Conservation (phyloP, 2,113 vertebrate genomes). For the Cephalopterus ornatus region DNA sequence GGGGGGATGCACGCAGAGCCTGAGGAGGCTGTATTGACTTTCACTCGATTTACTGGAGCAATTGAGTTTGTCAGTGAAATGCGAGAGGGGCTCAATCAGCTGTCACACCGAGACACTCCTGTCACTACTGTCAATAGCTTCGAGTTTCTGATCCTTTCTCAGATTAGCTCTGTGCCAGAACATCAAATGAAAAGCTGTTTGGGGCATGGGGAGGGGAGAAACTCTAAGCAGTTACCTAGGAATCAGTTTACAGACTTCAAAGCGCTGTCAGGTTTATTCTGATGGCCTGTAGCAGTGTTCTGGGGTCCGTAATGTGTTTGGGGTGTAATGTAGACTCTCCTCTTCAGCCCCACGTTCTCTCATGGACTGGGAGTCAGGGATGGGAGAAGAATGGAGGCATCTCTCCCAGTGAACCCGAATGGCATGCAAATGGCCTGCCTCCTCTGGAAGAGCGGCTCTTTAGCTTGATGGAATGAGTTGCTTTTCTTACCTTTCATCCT, state of each 20-base stretch:
- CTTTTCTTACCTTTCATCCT: constrained; percentile 46
- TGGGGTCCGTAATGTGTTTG: constrained; percentile 10
- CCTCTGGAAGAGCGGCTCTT: constrained; percentile 25
- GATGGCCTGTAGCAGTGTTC: background rate
- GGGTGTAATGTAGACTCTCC: constrained; percentile 50
- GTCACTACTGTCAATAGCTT: constrained; percentile 75
- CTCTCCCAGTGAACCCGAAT: background rate
- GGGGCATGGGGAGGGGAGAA: constrained; percentile 43
- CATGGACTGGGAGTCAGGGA: background rate
- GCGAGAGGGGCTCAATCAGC: constrained; percentile 83
- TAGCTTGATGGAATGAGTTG: constrained; percentile 39
- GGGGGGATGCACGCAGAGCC: background rate
- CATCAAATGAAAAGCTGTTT: constrained; percentile 73
- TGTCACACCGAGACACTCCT: constrained; percentile 80
- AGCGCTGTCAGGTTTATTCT: constrained; percentile 62
- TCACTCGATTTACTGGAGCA: constrained; percentile 86
- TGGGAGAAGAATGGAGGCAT: background rate
- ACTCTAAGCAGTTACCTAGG: constrained; percentile 63
- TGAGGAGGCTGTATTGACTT: constrained; percentile 81
- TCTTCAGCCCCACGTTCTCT: background rate
- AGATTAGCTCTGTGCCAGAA: constrained; percentile 68
- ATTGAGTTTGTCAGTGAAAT: constrained; percentile 92
- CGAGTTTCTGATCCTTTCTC: constrained; percentile 77
- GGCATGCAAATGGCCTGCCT: constrained; percentile 1
- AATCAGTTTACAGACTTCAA: constrained; percentile 72